Evolutionary conservation across 2,113 vertebrate genomes (phyloP), one percentile per base, ranked within the genome.

Genomic region (Macroglossus sobrinus): DNA sequence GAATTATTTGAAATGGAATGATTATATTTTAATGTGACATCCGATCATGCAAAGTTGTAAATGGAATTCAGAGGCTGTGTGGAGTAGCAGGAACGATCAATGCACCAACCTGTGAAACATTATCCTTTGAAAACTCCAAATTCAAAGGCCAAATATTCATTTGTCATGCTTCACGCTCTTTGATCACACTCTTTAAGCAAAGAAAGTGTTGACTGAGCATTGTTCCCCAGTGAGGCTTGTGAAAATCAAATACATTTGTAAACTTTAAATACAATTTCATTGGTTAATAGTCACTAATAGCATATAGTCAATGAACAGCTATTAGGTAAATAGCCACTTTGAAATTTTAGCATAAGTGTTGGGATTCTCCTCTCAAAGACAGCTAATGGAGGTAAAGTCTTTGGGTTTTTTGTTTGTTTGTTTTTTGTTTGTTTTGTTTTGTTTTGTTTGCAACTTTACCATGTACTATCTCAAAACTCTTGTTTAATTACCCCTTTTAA

Each of bases 231-330:
- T 53, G 87, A 95, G 81, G 35, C 64, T 91, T 78, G 55, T n/a
- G 75, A 84, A 97, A 96, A 89, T 90, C 92, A 96, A 97, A 96
- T 91, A 89, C 35, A 81, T 95, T 74, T 87, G 76, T 89, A 93
- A 92, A 97, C 75, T 94, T 84, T 92, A 97, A 96, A 96, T 87
- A 96, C 26, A 63, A 7, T 89, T 91, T 97, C 66, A 82, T 95
- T 93, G 74, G 93, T 89, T 97, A 96, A 93, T 82, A 88, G 94
- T 79, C 66, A 91, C 84, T 96, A 97, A 94, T 91, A 95, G 76
- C 79, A 93, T 92, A 45, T 71, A 85, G 90, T 96, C 68, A 93
- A 79, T 11, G 15, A 88, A 50, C 53, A 68, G 33, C 24, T 81
- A 66, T 66, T 87, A 88, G 55, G 61, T 68, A 95, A 91, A 92